A percentile compares a stretch with the other conserved stretches of the same genome.
These are phyloP conservation scores for Tapirus indicus DNA, from an alignment of 2,797 vertebrate species.

Conservation along the genomic window DNA sequence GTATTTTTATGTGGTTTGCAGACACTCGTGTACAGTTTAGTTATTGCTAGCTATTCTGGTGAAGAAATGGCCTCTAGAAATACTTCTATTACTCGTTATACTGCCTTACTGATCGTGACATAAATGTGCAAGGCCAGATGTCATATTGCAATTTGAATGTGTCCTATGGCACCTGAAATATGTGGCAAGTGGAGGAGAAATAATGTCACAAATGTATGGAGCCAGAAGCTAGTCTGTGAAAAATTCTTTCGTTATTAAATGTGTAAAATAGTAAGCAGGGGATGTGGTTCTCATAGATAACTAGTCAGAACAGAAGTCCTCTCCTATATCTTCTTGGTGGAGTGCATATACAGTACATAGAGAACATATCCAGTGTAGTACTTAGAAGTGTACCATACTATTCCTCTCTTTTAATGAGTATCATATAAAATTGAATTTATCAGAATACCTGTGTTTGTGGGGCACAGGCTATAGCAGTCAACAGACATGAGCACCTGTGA, in stretches of 20 bases:
- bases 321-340: not conserved
- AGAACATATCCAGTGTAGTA: not conserved
- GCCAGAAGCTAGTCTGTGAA: not conserved
- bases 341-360: not conserved
- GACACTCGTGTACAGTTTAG: not conserved
- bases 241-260: conserved; percentile 21
- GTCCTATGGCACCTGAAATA: not conserved
- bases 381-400: not conserved
- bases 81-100: not conserved
- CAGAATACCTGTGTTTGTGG: not conserved
- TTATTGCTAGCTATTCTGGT: conserved; percentile 5
- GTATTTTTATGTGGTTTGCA: conserved; percentile 45
- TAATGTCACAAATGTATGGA: not conserved
- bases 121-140: conserved; percentile 22
- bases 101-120: not conserved
- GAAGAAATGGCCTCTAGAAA: conserved; percentile 19
- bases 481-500: not conserved
- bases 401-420: not conserved
- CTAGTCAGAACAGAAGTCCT: not conserved
- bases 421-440: not conserved
- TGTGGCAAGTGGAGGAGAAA: not conserved
- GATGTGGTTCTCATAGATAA: not conserved
- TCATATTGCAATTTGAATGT: not conserved
- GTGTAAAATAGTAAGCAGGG: not conserved
- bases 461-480: not conserved